phyloP scores from a whole-genome alignment of 2,113 vertebrate species.

The Myocastor coypus region DNA sequence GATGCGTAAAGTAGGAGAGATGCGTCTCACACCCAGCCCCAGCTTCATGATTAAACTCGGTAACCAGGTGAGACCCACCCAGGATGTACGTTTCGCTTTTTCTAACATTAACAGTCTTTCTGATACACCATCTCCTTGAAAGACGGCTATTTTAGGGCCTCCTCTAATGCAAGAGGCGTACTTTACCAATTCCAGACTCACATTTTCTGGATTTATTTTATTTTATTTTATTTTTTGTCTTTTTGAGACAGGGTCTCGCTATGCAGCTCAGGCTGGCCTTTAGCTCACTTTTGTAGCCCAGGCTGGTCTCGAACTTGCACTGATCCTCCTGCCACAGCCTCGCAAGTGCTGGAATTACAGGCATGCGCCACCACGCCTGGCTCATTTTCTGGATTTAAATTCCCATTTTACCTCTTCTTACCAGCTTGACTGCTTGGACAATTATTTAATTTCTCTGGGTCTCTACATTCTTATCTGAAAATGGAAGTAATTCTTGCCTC shows the following conservation, averaged over 20 bases:
- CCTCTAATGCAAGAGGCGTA: not conserved
- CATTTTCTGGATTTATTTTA: not conserved
- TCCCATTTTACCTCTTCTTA: not conserved
- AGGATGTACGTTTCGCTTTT: not conserved
- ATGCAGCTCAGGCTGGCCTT: too few species aligned
- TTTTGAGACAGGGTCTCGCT: too few species aligned
- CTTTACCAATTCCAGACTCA: not conserved
- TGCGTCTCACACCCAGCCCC: not conserved
- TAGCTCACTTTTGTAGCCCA: too few species aligned
- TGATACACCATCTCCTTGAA: not conserved
- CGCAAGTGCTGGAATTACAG: too few species aligned
- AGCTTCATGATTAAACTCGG: not conserved
- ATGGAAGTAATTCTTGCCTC: not conserved
- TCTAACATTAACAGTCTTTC: not conserved
- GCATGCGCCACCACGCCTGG: too few species aligned
- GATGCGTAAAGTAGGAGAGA: not conserved
- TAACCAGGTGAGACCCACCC: not conserved
- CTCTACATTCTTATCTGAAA: slow-evolving; percentile 14
- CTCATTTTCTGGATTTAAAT: not conserved
- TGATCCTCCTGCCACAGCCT: too few species aligned
- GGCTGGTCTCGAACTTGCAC: too few species aligned
- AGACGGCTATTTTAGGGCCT: not conserved
- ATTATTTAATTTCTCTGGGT: not conserved
- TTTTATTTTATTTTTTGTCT: too few species aligned
- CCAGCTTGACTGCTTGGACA: not conserved